Conservation (phyloP, 2,113 vertebrate species). For the Pardalotus punctatus region DNA sequence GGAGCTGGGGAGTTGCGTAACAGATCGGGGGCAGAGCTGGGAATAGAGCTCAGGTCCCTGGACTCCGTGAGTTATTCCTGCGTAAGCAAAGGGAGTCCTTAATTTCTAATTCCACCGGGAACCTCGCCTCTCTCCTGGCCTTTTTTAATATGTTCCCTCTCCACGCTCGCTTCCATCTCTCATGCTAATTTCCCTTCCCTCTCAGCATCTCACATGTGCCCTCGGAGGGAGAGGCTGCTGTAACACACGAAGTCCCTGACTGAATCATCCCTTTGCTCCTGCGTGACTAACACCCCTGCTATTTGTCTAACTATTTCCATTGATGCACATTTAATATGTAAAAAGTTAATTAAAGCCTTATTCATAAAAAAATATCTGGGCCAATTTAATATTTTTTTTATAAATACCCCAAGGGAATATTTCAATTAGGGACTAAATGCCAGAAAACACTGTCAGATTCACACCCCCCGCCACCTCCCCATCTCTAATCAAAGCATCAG, state of each 20-base stretch:
- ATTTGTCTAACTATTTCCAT: slow-evolving; percentile 43
- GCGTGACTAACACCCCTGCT: slow-evolving; percentile 24
- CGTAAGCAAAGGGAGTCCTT: background rate
- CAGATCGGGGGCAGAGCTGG: background rate
- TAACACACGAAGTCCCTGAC: background rate
- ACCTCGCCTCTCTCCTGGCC: background rate
- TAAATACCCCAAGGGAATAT: slow-evolving; percentile 48
- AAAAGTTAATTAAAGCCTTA: slow-evolving; percentile 66
- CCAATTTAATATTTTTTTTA: slow-evolving; percentile 29
- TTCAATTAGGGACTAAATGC: slow-evolving; percentile 49
- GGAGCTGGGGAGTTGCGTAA: background rate
- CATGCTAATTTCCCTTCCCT: slow-evolving; percentile 27
- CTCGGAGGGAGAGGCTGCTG: background rate
- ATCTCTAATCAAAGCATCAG: slow-evolving; percentile 28
- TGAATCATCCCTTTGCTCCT: slow-evolving; percentile 44
- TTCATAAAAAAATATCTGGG: slow-evolving; percentile 55
- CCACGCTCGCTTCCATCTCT: background rate
- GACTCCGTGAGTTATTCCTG: background rate
- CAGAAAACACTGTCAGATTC: background rate
- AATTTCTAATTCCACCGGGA: background rate
- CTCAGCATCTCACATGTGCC: background rate
- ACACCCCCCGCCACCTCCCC: background rate
- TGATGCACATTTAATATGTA: slow-evolving; percentile 48
- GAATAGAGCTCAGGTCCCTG: background rate
- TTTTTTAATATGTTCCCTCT: background rate